phyloP scores from a whole-genome alignment of 2,888 invertebrate genomes.

The Pachliopta kotzebuea region DNA sequence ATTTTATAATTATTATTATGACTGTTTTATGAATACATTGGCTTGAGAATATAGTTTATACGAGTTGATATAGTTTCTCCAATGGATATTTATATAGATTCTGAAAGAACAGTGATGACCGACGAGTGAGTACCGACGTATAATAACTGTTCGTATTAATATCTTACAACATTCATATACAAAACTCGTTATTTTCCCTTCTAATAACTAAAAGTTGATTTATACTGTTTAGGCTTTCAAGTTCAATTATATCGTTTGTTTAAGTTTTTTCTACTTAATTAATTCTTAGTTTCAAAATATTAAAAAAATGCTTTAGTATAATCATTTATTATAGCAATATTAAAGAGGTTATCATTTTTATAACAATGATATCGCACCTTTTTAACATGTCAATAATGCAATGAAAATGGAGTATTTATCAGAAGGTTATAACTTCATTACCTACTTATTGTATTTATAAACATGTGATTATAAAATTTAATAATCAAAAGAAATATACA shows the following conservation, averaged over 20 bases:
- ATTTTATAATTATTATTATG: no score
- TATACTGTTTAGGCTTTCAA: no score
- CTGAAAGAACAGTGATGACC: no score
- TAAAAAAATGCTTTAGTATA: background rate
- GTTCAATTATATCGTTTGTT: no score
- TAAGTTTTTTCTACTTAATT: background rate
- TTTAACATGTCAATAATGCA: background rate
- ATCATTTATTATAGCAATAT: background rate
- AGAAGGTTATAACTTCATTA: background rate
- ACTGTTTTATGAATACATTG: no score
- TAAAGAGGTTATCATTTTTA: constrained; percentile 2
- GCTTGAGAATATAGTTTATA: constrained; percentile 37
- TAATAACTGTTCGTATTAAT: constrained; percentile 6
- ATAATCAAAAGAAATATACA: background rate
- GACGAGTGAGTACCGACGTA: constrained; percentile 21
- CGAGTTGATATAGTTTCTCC: constrained; percentile 33
- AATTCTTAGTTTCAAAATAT: background rate
- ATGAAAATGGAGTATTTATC: background rate
- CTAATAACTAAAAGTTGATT: no score
- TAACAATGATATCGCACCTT: background rate
- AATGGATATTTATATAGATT: constrained; percentile 37
- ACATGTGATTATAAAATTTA: background rate
- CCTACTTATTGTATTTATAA: background rate
- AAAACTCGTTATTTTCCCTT: background rate
- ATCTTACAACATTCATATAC: constrained; percentile 2